phyloP scores from a whole-genome alignment of 2,797 vertebrate genomes.

The Enteromius viviparus region DNA sequence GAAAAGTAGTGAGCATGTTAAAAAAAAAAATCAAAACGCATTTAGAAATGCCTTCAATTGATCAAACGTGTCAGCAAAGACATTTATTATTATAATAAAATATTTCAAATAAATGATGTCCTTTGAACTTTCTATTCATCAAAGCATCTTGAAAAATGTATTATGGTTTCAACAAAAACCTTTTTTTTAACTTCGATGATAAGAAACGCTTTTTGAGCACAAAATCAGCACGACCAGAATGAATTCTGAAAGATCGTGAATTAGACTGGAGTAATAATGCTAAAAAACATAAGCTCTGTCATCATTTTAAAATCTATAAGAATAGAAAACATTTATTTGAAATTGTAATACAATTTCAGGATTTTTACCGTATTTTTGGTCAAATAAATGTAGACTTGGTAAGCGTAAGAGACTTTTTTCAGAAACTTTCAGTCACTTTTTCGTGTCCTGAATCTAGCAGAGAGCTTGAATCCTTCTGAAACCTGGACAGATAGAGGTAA shows the following conservation, averaged over 20 bases:
- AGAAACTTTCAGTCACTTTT: background rate
- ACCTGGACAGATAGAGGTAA: slow-evolving; percentile 16
- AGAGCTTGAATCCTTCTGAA: slow-evolving; percentile 6
- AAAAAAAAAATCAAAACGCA: background rate
- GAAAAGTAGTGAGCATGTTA: background rate
- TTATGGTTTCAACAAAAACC: background rate
- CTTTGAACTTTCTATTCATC: background rate
- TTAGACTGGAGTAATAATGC: background rate
- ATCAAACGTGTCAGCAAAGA: background rate
- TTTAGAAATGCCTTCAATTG: background rate
- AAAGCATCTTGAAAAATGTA: background rate
- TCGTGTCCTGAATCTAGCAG: slow-evolving; percentile 12
- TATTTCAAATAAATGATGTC: background rate
- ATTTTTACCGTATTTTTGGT: background rate
- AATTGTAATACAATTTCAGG: background rate
- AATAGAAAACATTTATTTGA: background rate
- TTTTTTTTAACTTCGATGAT: background rate
- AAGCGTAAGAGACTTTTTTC: background rate
- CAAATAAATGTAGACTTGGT: background rate
- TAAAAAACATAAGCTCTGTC: background rate
- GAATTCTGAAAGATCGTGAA: background rate
- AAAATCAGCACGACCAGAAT: background rate
- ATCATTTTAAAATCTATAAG: background rate
- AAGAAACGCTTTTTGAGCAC: background rate
- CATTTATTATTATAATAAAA: background rate